Evolutionary conservation across 2,113 vertebrate species (phyloP).

Genomic region (Oenanthe oenanthe): DNA sequence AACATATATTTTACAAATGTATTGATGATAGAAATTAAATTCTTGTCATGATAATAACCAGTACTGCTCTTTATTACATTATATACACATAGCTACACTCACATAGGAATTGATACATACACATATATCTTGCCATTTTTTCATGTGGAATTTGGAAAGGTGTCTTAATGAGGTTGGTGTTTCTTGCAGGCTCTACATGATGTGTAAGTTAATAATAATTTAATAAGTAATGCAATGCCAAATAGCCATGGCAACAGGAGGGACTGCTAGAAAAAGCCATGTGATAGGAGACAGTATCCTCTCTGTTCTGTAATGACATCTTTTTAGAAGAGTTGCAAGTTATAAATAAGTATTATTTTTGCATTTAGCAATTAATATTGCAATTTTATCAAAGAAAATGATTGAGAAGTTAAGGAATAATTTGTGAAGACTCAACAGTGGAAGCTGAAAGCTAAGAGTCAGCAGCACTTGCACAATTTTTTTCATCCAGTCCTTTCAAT

Average conservation of each 20-base stretch:
- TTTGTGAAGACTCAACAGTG: not conserved
- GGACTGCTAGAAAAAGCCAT: not conserved
- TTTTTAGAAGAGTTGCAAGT: not conserved
- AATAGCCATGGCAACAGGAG: not conserved
- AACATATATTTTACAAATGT: not conserved
- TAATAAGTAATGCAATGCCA: not conserved
- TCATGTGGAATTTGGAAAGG: not conserved
- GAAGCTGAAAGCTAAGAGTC: not conserved
- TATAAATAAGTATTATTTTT: not conserved
- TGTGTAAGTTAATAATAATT: not conserved
- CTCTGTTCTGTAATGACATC: not conserved
- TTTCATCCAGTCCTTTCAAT: not conserved
- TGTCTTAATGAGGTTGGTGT: not conserved
- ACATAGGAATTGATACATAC: no score
- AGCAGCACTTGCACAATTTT: not conserved
- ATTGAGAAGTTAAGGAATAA: not conserved
- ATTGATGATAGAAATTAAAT: not conserved
- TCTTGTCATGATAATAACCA: not conserved
- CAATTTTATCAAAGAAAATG: not conserved
- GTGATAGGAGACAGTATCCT: not conserved
- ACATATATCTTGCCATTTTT: not conserved
- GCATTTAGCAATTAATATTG: not conserved
- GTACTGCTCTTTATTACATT: rapidly evolving
- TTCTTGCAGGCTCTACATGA: not conserved
- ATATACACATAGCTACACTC: no score